Evolutionary conservation across 1,140 invertebrate genomes (phyloP).

Genomic region (Pseudomyrmex sp.): DNA sequence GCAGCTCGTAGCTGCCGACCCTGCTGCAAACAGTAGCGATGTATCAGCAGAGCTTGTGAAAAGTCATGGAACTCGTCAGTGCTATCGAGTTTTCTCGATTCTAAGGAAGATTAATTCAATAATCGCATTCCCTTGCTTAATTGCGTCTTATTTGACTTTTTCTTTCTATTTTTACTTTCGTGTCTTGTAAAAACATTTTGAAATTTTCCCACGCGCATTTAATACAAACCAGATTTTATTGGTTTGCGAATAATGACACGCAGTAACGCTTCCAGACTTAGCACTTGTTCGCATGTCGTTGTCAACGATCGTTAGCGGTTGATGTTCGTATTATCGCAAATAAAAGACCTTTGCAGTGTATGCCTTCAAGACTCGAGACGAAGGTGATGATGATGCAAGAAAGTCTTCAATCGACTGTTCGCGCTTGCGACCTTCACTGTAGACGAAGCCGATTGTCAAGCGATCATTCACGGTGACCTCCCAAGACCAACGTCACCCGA

Average conservation of each 20-base stretch:
- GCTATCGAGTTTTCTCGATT: no score
- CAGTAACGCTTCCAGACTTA: constrained; percentile 38
- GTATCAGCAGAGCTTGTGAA: constrained; percentile 58
- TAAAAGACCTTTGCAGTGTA: constrained; percentile 43
- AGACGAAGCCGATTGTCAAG: constrained; percentile 47
- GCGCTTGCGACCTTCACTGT: constrained; percentile 23
- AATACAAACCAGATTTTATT: constrained; percentile 9
- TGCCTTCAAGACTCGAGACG: constrained; percentile 25
- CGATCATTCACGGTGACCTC: constrained; percentile 46
- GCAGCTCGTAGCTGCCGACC: constrained; percentile 39
- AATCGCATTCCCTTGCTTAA: no score
- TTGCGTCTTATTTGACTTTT: no score
- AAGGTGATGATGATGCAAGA: constrained; percentile 53
- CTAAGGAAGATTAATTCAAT: no score
- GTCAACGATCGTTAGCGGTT: constrained; percentile 47
- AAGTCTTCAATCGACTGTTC: constrained; percentile 53
- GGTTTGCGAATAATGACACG: constrained; percentile 1
- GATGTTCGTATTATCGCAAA: constrained; percentile 38
- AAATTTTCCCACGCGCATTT: not conserved
- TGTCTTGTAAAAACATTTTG: not conserved
- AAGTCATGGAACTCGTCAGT: constrained; percentile 47
- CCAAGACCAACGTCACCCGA: constrained; percentile 46
- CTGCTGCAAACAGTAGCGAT: constrained; percentile 70
- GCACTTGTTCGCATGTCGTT: constrained; percentile 38
- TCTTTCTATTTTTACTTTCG: not conserved